Conservation (phyloP, 92 coral and sea anemone species). For the Epizoanthus stellaris region DNA sequence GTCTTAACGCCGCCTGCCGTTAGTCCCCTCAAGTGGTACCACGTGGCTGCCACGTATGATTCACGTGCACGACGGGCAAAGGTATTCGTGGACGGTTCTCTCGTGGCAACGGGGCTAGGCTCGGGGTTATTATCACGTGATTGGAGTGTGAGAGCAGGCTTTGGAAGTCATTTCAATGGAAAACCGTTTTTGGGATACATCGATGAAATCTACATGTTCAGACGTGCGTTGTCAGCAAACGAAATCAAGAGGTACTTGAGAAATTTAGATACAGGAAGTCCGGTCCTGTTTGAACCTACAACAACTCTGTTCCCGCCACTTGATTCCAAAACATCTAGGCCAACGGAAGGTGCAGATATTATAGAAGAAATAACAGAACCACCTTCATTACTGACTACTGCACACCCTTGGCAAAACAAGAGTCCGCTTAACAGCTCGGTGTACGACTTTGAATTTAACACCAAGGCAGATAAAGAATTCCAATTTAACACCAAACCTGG, state of each 20-base stretch:
- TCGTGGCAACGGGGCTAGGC: conserved; percentile 75
- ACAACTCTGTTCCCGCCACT: not conserved
- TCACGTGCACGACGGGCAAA: conserved; percentile 82
- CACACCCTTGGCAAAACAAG: not conserved
- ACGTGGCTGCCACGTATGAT: conserved; percentile 91
- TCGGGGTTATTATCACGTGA: conserved; percentile 86
- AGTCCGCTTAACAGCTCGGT: conserved; percentile 33
- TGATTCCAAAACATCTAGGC: not conserved
- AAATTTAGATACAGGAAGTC: conserved; percentile 56
- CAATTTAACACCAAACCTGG: conserved; percentile 6
- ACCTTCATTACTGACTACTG: not conserved
- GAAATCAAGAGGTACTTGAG: conserved; percentile 77
- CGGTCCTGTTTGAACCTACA: conserved; percentile 9
- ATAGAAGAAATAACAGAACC: conserved; percentile 21
- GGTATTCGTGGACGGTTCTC: conserved; percentile 79
- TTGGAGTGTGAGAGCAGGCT: conserved; percentile 80
- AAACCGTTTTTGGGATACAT: conserved; percentile 73
- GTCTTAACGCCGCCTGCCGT: conserved; percentile 74
- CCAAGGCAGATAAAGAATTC: not conserved
- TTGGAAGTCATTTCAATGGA: conserved; percentile 78
- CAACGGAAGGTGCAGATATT: conserved; percentile 31
- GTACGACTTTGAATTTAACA: conserved; percentile 22
- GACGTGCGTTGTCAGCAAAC: conserved; percentile 70
- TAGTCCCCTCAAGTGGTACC: conserved; percentile 82
- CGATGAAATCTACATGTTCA: conserved; percentile 90